Evolutionary conservation across 2,113 vertebrate species (phyloP).

Genomic region (Marcusenius ussheri): DNA sequence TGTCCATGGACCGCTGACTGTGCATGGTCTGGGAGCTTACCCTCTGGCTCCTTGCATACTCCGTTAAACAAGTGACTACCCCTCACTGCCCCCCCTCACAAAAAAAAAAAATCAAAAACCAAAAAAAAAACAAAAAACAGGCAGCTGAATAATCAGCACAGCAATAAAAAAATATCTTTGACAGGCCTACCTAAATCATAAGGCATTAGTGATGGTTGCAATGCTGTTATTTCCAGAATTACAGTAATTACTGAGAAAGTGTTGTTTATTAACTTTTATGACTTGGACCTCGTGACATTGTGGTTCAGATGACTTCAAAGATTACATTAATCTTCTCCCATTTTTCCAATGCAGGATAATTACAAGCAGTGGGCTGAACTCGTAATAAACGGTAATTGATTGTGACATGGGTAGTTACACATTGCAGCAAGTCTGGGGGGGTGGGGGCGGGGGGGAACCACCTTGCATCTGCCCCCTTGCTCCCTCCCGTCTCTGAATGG

Average conservation of each 20-base stretch:
- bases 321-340: constrained; percentile 26
- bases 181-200: constrained; percentile 35
- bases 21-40: not conserved
- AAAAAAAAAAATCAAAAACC: not conserved
- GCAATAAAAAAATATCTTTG: constrained; percentile 29
- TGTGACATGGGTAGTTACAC: constrained; percentile 14
- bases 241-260: constrained; percentile 32
- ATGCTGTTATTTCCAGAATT: constrained; percentile 39
- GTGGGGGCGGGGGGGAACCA: not conserved
- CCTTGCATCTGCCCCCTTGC: not conserved
- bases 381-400: constrained; percentile 31
- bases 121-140: not conserved
- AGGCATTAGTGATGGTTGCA: constrained; percentile 30
- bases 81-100: not conserved
- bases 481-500: not conserved
- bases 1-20: not conserved
- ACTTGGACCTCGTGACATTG: constrained; percentile 22
- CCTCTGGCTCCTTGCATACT: not conserved
- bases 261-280: constrained; percentile 35
- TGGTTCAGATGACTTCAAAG: constrained; percentile 29
- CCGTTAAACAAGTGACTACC: not conserved
- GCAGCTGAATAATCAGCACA: constrained; percentile 25
- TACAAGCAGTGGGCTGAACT: constrained; percentile 23
- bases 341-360: constrained; percentile 33
- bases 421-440: not conserved